Conservation (phyloP, 1,140 invertebrate species). For the Ostrea denselamellosa region DNA sequence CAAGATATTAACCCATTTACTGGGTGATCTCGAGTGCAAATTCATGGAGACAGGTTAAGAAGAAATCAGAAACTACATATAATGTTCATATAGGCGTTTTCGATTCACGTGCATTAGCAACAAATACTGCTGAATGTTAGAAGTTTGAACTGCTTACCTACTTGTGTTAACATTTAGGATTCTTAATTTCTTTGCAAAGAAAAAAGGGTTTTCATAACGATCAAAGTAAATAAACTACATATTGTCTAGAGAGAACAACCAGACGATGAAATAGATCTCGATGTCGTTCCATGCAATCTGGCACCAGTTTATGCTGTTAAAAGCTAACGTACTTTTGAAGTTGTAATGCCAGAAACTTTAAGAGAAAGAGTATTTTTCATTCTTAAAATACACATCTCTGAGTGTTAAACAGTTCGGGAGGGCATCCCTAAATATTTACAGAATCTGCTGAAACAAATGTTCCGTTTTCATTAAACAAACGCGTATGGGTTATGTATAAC, state of each 20-base stretch:
- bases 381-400: not conserved
- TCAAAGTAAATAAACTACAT: conserved; percentile 2
- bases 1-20: too few relatives aligned
- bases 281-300: not conserved
- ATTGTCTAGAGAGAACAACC: not conserved
- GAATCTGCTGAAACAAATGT: not conserved
- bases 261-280: not conserved
- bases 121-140: not conserved
- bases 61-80: not conserved
- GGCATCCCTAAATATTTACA: not conserved
- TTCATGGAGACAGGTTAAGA: too few relatives aligned
- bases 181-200: not conserved
- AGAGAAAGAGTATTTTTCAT: not conserved
- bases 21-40: too few relatives aligned
- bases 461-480: not conserved
- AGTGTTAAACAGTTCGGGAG: not conserved
- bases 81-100: not conserved
- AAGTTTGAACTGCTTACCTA: not conserved
- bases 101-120: too few relatives aligned
- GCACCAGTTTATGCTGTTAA: conserved; percentile 24
- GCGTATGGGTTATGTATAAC: not conserved
- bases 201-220: not conserved
- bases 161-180: not conserved
- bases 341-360: not conserved
- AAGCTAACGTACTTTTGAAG: not conserved